A percentile compares a stretch with the other conserved stretches of the same genome.
phyloP scores from a whole-genome alignment of 2,888 invertebrate species.

The Molorchus minor region DNA sequence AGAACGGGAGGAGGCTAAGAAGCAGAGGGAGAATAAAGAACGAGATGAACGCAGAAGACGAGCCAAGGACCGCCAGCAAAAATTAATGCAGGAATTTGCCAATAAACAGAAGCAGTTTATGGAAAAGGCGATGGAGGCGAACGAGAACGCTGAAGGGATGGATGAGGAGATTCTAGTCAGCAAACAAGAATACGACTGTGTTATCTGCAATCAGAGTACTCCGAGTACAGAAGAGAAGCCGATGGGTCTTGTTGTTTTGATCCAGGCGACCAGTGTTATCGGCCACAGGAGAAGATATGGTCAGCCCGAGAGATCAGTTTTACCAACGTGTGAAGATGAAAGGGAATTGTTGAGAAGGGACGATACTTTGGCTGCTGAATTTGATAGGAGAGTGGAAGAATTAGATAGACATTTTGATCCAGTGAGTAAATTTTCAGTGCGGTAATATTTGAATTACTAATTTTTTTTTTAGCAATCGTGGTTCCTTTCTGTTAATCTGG shows the following conservation, averaged over 20 bases:
- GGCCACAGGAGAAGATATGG: constrained; percentile 73
- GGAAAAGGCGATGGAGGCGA: constrained; percentile 77
- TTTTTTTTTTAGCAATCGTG: constrained; percentile 71
- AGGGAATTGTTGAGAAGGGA: constrained; percentile 67
- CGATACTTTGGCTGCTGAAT: constrained; percentile 77
- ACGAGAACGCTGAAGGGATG: constrained; percentile 59
- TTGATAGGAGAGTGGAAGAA: constrained; percentile 80
- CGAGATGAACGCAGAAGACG: constrained; percentile 84
- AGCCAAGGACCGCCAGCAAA: constrained; percentile 89
- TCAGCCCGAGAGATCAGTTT: constrained; percentile 66
- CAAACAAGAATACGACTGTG: constrained; percentile 88
- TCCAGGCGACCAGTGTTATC: constrained; percentile 88
- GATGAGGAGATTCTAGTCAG: constrained; percentile 68
- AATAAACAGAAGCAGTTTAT: constrained; percentile 91
- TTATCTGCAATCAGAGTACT: constrained; percentile 87
- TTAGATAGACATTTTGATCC: constrained; percentile 80
- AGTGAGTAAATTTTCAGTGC: constrained; percentile 62
- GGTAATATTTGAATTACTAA: too few species aligned
- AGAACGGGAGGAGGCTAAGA: constrained; percentile 80
- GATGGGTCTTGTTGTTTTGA: constrained; percentile 88
- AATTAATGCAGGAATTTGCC: constrained; percentile 93
- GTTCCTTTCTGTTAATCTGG: constrained; percentile 81
- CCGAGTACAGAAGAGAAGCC: constrained; percentile 85
- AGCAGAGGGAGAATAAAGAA: constrained; percentile 74
- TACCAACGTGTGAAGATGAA: constrained; percentile 75